Evolutionary conservation across 1,140 invertebrate species (phyloP).

Genomic region (Pachyrhynchus sulphureomaculatus): DNA sequence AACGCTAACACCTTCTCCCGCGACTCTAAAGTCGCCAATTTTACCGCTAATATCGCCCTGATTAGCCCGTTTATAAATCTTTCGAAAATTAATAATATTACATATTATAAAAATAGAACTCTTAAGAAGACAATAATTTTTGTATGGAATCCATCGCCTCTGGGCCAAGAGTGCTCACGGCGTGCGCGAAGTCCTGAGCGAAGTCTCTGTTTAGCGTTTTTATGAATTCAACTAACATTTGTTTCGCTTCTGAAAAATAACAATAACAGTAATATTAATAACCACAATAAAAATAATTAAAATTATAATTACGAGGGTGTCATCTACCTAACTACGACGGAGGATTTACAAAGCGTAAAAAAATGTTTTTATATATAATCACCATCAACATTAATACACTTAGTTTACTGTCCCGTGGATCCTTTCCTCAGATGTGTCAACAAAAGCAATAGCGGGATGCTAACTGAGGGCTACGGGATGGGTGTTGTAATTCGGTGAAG

Average conservation of each 20-base stretch:
- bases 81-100: not conserved
- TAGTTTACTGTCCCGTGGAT: too few species aligned
- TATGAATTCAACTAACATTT: conserved; percentile 55
- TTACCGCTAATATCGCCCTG: too few species aligned
- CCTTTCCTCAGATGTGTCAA: too few species aligned
- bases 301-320: not conserved
- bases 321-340: too few species aligned
- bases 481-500: too few species aligned
- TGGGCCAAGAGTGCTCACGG: conserved; percentile 49
- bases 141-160: conserved; percentile 50
- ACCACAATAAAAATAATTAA: not conserved
- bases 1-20: too few species aligned
- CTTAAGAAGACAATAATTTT: conserved; percentile 40
- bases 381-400: too few species aligned
- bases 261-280: conserved; percentile 23
- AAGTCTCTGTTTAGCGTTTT: conserved; percentile 59
- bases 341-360: too few species aligned
- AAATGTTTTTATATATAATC: too few species aligned
- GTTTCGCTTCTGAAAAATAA: conserved; percentile 54
- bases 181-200: conserved; percentile 55
- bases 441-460: too few species aligned
- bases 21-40: too few species aligned
- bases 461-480: too few species aligned
- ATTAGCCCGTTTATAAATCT: not conserved
- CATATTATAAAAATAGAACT: not conserved